Percentiles rank a stretch among this genome's conserved stretches.
These are phyloP conservation scores for Calliopum simillimum DNA, from an alignment of 2,888 invertebrate species.

Conservation along the genomic window DNA sequence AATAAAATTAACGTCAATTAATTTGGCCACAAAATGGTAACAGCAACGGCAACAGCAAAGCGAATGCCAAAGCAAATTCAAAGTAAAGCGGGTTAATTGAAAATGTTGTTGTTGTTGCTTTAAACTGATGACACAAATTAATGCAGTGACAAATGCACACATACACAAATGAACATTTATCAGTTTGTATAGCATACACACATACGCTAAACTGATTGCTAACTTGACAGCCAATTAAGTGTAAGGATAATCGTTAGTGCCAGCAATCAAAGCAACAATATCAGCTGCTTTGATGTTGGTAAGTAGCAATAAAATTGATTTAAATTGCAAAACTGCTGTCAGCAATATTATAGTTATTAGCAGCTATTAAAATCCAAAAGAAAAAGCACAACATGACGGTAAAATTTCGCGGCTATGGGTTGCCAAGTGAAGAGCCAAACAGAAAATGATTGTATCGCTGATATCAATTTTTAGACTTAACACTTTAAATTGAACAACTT, in stretches of 20 bases:
- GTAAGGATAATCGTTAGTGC: neutral
- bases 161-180: neutral
- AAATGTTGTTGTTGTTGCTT: neutral
- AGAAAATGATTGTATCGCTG: no score
- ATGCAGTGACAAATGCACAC: neutral
- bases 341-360: no score
- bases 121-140: neutral
- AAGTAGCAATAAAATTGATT: no score
- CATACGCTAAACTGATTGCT: neutral
- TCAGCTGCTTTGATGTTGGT: no score
- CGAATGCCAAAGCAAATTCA: neutral
- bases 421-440: no score
- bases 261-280: neutral
- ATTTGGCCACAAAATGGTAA: slow-evolving; percentile 23
- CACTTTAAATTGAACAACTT: no score
- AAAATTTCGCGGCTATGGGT: no score
- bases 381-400: no score
- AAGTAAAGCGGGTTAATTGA: neutral
- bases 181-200: neutral
- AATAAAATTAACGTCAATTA: slow-evolving; percentile 38
- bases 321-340: no score
- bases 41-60: neutral
- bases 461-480: no score
- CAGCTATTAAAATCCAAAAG: no score
- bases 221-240: slow-evolving; percentile 7